Conservation (phyloP, 2,797 vertebrate species). For the Acanthopagrus latus region DNA sequence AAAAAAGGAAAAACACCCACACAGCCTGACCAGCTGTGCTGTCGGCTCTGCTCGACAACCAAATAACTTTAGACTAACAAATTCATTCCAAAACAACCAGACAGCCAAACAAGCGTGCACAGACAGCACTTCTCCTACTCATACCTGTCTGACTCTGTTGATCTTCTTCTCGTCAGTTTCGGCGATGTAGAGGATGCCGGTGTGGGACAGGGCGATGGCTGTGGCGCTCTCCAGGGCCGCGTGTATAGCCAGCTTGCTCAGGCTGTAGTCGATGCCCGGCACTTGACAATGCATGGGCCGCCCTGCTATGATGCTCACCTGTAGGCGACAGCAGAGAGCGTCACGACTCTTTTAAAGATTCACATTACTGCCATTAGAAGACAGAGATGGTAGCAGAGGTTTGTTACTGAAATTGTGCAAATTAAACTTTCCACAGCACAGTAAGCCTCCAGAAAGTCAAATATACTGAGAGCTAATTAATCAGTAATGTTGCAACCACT, state of each 20-base stretch:
- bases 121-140: background rate
- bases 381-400: background rate
- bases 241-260: slow-evolving; percentile 98
- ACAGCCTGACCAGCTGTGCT: slow-evolving; percentile 49
- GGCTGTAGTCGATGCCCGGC: slow-evolving; percentile 98
- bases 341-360: background rate
- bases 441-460: slow-evolving; percentile 38
- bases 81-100: slow-evolving; percentile 29
- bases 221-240: slow-evolving; percentile 96
- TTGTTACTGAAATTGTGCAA: background rate
- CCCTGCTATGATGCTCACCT: slow-evolving; percentile 98
- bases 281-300: slow-evolving; percentile 99
- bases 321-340: background rate
- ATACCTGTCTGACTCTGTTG: slow-evolving; percentile 94
- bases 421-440: slow-evolving; percentile 44
- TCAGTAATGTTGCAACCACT: slow-evolving; percentile 38
- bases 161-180: slow-evolving; percentile 99
- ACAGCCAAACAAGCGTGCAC: background rate
- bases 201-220: slow-evolving; percentile 96
- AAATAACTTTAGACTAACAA: slow-evolving; percentile 29
- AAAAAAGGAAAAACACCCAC: slow-evolving; percentile 42
- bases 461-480: slow-evolving; percentile 61
- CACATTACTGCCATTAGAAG: background rate
- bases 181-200: slow-evolving; percentile 96
- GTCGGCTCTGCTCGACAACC: slow-evolving; percentile 29